These are phyloP conservation scores for Hippocampus zosterae DNA, from an alignment of 2,113 vertebrate species.

Conservation along the genomic window DNA sequence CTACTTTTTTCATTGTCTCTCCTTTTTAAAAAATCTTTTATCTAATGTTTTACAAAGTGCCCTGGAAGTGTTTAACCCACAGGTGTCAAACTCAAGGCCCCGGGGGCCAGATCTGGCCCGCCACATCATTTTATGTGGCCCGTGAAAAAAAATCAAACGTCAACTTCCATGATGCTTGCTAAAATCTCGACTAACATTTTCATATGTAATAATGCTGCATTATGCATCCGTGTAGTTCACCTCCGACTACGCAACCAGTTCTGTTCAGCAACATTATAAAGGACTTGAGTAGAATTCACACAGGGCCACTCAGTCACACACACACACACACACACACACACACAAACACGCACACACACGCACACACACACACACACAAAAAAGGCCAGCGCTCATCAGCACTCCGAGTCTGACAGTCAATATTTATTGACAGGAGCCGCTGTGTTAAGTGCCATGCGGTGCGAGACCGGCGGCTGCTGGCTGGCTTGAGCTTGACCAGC, in stretches of 20 bases:
- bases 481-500: slow-evolving; percentile 58
- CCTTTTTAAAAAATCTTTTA: too few relatives aligned
- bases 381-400: slow-evolving; percentile 41
- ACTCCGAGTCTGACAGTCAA: slow-evolving; percentile 58
- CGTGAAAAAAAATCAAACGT: too few relatives aligned
- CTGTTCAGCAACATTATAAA: slow-evolving; percentile 42
- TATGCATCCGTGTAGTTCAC: background rate
- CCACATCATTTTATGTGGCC: too few relatives aligned
- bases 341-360: slow-evolving; percentile 18
- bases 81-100: too few relatives aligned
- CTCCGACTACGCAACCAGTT: slow-evolving; percentile 20
- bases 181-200: too few relatives aligned
- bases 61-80: background rate
- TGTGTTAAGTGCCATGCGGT: slow-evolving; percentile 55
- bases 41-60: too few relatives aligned
- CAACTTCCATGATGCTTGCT: too few relatives aligned
- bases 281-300: slow-evolving; percentile 59
- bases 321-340: too few relatives aligned
- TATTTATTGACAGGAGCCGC: slow-evolving; percentile 63
- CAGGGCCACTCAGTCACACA: slow-evolving; percentile 24
- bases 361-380: background rate
- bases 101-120: too few relatives aligned
- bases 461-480: slow-evolving; percentile 60
- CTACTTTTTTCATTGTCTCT: too few relatives aligned
- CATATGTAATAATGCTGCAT: too few relatives aligned